Base-by-base conservation (phyloP, 2,113 vertebrate genomes). In the Elgaria multicarinata region DNA sequence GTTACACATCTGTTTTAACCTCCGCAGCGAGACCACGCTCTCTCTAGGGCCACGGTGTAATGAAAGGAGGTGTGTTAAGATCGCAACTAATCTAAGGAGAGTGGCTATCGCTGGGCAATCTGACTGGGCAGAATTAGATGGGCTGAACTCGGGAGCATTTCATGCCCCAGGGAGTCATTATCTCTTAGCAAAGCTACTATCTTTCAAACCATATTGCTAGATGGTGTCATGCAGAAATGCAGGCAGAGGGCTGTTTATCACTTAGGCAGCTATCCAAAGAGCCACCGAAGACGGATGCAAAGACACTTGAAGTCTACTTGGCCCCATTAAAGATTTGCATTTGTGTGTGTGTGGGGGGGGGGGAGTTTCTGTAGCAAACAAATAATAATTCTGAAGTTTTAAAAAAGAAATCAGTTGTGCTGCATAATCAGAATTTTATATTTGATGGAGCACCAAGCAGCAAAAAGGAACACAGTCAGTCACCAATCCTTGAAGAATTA, bases 151-250 rank as follows among this genome's bases (percentile, higher is more conserved):
- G 10, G 55, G 91, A 93, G 87, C 95, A 89, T 83, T 88, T 74
- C 87, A 76, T 76, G 77, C 89, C 91, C 90, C 87, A 55, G 90
- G 92, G 89, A 91, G 90, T 90, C 92, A 91, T 96, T 96, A 93
- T 96, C 96, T 96, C 77, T 79, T 84, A 94, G 88, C 83, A 91
- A 94, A 94, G 87, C 92, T 91, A 90, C 93, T 96, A 92, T 96
- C 94, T 95, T 91, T 93, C 62, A 8, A 90, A 83, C 93, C 93
- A 93, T n/a, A 90, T 91, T 95, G 95, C 92, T 71, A 90, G 88
- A 92, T 92, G 95, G 91, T 95, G 92, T 91, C 89, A 91, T 85
- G 90, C 89, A 92, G 94, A 92, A 93, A 93, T 0, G 83, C 0
- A 20, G 93, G 87, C 80, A 89, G 92, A 94, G 94, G 92, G 89